A percentile compares a stretch with the other conserved stretches of the same genome.
phyloP scores from a whole-genome alignment of 2,113 vertebrate species.

The Gadus chalcogrammus region DNA sequence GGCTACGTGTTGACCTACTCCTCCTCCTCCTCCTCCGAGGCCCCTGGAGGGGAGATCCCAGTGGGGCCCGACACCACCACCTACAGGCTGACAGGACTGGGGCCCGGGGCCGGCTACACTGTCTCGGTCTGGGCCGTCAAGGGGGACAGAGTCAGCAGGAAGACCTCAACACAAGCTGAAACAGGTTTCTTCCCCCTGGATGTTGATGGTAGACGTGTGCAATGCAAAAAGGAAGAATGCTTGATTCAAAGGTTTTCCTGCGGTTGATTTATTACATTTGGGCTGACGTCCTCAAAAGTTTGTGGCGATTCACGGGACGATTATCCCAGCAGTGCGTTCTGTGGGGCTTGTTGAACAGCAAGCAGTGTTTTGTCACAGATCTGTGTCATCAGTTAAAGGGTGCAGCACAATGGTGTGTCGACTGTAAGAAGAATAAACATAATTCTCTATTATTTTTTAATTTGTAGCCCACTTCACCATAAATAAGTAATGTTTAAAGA shows the following conservation, averaged over 20 bases:
- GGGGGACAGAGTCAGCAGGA: conserved; percentile 68
- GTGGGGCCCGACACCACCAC: conserved; percentile 62
- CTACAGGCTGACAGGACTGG: conserved; percentile 65
- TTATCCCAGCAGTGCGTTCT: too few species aligned
- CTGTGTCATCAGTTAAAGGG: too few species aligned
- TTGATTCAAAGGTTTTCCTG: too few species aligned
- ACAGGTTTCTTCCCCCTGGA: conserved; percentile 65
- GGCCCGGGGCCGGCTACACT: conserved; percentile 71
- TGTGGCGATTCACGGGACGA: too few species aligned
- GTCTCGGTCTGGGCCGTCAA: conserved; percentile 75
- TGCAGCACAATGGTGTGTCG: too few species aligned
- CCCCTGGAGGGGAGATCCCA: conserved; percentile 55
- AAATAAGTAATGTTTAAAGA: too few species aligned
- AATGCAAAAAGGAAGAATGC: not conserved
- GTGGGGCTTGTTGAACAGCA: not conserved
- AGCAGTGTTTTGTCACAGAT: not conserved
- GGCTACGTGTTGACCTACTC: conserved; percentile 67
- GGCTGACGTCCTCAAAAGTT: not conserved
- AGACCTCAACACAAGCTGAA: conserved; percentile 55
- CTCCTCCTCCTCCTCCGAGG: conserved; percentile 51
- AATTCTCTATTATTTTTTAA: too few species aligned
- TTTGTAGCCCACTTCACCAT: too few species aligned
- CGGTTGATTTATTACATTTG: not conserved
- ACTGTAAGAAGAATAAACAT: too few species aligned
- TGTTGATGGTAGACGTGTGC: not conserved